Evolutionary conservation across 1,140 invertebrate species (phyloP).

Genomic region (Drosophila busckii): DNA sequence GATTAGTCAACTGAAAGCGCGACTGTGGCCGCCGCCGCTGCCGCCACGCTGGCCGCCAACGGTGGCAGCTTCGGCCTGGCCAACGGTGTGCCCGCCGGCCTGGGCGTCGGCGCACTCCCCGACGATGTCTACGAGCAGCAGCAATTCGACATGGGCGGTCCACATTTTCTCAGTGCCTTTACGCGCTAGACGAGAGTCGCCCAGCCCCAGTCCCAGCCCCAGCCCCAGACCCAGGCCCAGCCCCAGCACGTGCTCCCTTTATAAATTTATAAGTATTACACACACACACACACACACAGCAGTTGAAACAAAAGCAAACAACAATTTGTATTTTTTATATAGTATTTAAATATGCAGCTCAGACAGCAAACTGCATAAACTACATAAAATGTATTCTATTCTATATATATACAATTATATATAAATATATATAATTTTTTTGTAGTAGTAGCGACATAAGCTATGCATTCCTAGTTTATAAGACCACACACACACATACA

Average conservation of each 20-base stretch:
- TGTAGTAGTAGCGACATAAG: conserved; percentile 26
- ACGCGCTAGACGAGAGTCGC: conserved; percentile 51
- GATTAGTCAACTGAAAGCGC: conserved; percentile 65
- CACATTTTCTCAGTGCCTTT: conserved; percentile 78
- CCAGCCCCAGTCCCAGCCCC: too few relatives aligned
- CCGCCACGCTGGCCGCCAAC: conserved; percentile 37
- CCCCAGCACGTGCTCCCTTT: conserved; percentile 16
- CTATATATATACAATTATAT: conserved; percentile 12
- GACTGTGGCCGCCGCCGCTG: conserved; percentile 40
- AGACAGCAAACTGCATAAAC: conserved; percentile 37
- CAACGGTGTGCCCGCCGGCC: conserved; percentile 18
- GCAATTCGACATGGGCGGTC: conserved; percentile 72
- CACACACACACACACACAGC: conserved; percentile 16
- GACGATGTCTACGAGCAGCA: conserved; percentile 66
- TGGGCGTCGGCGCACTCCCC: not conserved
- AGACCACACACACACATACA: conserved; percentile 19
- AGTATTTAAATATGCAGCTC: conserved; percentile 54
- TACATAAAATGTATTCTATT: conserved; percentile 54
- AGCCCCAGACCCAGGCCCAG: too few relatives aligned
- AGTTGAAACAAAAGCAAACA: conserved; percentile 22
- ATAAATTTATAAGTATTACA: conserved; percentile 40
- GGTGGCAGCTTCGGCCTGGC: conserved; percentile 11
- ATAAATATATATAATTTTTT: conserved; percentile 27
- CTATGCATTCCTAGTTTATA: conserved; percentile 61
- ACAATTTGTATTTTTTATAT: conserved; percentile 71